Evolutionary conservation across 1,140 invertebrate species (phyloP).

Genomic region (Lutraria rhynchaena): DNA sequence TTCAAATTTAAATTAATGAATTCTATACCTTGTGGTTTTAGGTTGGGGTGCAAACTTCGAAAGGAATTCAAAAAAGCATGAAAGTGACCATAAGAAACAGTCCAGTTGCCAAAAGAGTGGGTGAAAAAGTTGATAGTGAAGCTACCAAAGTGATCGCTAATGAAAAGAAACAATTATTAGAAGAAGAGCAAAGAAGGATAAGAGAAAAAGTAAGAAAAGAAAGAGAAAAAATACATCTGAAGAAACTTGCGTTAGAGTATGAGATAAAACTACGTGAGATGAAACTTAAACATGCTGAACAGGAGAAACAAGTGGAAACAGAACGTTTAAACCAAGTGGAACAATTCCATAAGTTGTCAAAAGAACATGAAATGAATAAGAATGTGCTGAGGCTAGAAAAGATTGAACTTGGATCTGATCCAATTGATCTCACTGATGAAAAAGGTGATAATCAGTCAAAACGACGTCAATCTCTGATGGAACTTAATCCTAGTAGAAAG

Average conservation of each 20-base stretch:
- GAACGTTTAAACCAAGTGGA: background rate
- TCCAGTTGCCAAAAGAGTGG: too few species aligned
- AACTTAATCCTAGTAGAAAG: conserved; percentile 69
- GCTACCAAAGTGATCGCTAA: background rate
- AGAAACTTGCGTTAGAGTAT: conserved; percentile 64
- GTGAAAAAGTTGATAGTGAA: background rate
- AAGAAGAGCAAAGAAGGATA: background rate
- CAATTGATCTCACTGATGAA: conserved; percentile 53
- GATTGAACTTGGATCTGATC: conserved; percentile 60
- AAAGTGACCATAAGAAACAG: conserved; percentile 39
- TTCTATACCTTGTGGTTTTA: too few species aligned
- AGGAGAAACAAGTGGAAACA: conserved; percentile 17
- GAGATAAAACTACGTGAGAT: conserved; percentile 66
- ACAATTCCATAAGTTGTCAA: conserved; percentile 2
- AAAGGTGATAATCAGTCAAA: conserved; percentile 25
- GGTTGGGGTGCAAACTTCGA: too few species aligned
- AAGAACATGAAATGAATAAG: conserved; percentile 21
- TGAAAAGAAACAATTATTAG: background rate
- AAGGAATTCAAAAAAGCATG: conserved; percentile 18
- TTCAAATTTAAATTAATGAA: too few species aligned
- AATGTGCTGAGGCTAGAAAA: conserved; percentile 61
- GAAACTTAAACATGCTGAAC: conserved; percentile 60
- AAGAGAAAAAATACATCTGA: conserved; percentile 66
- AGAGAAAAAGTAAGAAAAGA: conserved; percentile 32
- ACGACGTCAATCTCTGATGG: conserved; percentile 68